These are phyloP conservation scores for Stichodactyla helianthus DNA, from an alignment of 64 coral and sea anemone genomes.

Conservation along the genomic window DNA sequence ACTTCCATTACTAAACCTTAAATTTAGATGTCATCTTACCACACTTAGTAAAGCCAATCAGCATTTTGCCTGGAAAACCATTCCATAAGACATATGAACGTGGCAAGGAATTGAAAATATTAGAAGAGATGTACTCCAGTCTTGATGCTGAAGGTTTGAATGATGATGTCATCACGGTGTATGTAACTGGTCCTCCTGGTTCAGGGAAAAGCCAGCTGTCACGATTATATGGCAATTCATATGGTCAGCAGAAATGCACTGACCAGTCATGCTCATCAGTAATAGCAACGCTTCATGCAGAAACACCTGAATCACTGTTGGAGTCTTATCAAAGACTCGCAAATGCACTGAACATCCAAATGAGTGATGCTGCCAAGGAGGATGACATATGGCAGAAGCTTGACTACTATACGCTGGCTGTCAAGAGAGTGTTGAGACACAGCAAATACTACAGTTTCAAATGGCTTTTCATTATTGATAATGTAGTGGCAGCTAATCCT, in stretches of 20 bases:
- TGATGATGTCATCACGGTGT: constrained; percentile 41
- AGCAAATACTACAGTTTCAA: background rate
- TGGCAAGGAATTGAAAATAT: constrained; percentile 49
- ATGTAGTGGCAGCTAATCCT: constrained; percentile 59
- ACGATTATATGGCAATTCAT: constrained; percentile 56
- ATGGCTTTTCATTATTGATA: constrained; percentile 84
- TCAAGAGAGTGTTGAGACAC: constrained; percentile 43
- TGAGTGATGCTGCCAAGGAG: background rate
- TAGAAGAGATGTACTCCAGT: constrained; percentile 31
- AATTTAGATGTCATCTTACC: background rate
- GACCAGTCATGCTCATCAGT: constrained; percentile 3
- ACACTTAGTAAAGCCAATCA: constrained; percentile 21
- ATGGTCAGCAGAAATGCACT: background rate
- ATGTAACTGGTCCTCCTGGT: constrained; percentile 76
- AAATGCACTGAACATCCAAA: constrained; percentile 28
- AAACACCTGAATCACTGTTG: constrained; percentile 42
- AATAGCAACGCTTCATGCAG: constrained; percentile 63
- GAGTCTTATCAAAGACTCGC: constrained; percentile 62
- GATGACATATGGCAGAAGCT: constrained; percentile 31
- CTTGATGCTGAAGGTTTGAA: background rate
- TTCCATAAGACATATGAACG: constrained; percentile 60
- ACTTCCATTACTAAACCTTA: background rate
- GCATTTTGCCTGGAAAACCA: constrained; percentile 64
- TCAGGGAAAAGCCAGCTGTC: constrained; percentile 79
- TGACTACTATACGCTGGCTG: constrained; percentile 21